Base-by-base conservation (phyloP, 2,888 invertebrate genomes). In the Lasioglossum malachurum region DNA sequence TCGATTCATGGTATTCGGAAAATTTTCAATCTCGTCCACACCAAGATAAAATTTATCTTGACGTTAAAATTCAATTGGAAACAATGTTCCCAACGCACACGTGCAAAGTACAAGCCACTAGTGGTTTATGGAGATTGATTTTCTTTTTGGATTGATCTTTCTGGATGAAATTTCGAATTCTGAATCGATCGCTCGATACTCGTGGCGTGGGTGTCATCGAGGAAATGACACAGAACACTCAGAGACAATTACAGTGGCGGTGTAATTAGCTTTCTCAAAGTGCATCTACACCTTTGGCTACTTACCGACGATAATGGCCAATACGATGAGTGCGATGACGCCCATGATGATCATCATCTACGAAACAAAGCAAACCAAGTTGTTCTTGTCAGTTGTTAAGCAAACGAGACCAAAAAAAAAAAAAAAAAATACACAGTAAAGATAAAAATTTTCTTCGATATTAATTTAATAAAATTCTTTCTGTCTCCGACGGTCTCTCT, bases 341-440 rank as follows among this genome's bases (percentile, higher is more conserved):
- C 98, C 98, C 96, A 98, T 97, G 91, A 98, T 98, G 94, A 98
- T 97, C 98, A 98, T 98, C 98, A 98, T 98, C 97, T 96, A 93
- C 23, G 91, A 14, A 92, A 81, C 78, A 38, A 27, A 73, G 41
- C 8, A 14, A 46, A n/a, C n/a, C 27, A 16, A 71, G 41, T 19
- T 16, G 10, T 35, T 23, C 57, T 41, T 69, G 16, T 16, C 4
- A 31, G 14, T 60, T 31, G 27, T 60, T 60, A 4, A 27, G 31
- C 27, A 53, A 53, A 53, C 23, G 19, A 23, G 23, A 53, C 23
- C 8, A 23, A 8, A n/a, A n/a, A n/a, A n/a, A n/a, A n/a, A n/a
- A n/a, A n/a, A n/a, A n/a, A n/a, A n/a, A n/a, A 23, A 8, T 53
- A 23, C 8, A 53, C 23, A 10, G 53, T 53, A 23, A 53, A 23